Conservation (phyloP, 2,797 vertebrate genomes). For the Buceros bicornis region DNA sequence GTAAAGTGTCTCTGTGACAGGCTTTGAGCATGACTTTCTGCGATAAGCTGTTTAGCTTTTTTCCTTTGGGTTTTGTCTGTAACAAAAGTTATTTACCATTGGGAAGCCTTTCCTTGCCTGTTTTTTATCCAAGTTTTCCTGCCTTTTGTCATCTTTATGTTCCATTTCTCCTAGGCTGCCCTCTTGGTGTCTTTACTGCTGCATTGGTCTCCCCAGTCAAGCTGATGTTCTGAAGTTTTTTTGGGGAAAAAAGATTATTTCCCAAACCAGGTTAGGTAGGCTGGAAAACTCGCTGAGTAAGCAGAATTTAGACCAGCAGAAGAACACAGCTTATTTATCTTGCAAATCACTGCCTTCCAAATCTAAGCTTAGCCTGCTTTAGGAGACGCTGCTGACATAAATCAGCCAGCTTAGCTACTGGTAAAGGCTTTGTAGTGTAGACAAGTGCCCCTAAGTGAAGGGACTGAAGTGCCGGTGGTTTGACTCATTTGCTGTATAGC, state of each 20-base stretch:
- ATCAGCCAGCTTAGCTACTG: conserved; percentile 5
- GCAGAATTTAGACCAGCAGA: neutral
- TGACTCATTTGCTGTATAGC: neutral
- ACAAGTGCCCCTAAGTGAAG: neutral
- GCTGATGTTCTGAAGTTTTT: neutral
- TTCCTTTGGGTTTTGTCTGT: conserved; percentile 9
- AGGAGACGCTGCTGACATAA: neutral
- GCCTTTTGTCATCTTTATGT: neutral
- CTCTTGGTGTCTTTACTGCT: neutral
- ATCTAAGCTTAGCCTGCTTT: neutral
- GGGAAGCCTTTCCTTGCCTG: neutral
- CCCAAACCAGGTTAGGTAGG: neutral
- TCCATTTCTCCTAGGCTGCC: neutral
- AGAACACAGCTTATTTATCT: conserved; percentile 27
- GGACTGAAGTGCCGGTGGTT: neutral
- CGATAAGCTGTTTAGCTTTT: neutral
- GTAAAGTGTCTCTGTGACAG: neutral
- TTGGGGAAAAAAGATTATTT: neutral
- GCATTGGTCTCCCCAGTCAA: neutral
- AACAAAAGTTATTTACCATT: conserved; percentile 7
- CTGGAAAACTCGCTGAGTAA: neutral
- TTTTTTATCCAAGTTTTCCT: neutral
- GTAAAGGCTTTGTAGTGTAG: neutral
- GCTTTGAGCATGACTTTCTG: conserved; percentile 36
- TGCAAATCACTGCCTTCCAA: neutral